Base-by-base conservation (phyloP, 2,113 vertebrate genomes). In the Aptenodytes forsteri region DNA sequence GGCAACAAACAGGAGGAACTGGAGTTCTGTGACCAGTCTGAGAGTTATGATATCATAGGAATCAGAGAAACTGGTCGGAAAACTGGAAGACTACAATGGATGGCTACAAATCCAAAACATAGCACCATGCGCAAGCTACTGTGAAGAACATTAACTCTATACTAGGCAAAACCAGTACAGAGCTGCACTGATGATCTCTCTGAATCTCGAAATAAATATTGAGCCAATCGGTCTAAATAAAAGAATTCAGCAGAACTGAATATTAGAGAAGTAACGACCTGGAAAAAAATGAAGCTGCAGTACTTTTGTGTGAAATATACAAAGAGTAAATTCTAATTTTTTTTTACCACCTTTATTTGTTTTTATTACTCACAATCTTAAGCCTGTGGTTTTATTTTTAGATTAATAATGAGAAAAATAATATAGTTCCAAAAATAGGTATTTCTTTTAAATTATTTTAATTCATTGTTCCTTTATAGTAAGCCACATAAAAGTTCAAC, bases 391-490 rank as follows among this genome's bases (percentile, higher is more conserved):
- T 94, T 95, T 75, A 34, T 32, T 79, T 46, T 79, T 71, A 65
- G 8, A 79, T 59, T 59, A 85, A 59, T 32, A 61, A 73, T 55
- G 5, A 42, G 8, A 71, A 88, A 67, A 87, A 12, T 29, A 16
- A 0, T 26, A 36, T 38, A 19, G 9, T 13, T 82, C 2, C 1
- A 55, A 93, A 85, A 72, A 30, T 16, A 23, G 1, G 1, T n/a
- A 65, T 77, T 47, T 69, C 6, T 75, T 46, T 84, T 15, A 47
- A 84, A 76, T 5, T 21, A 0, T 36, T 90, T 77, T 17, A 79
- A 72, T 79, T 69, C 5, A 20, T 76, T 87, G 5, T 26, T 87
- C 8, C 18, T 78, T 6, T 64, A 29, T 23, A 58, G 5, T 59
- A 92, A 66, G 7, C 1, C 6, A 29, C 13, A 42, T 55, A n/a